These are phyloP conservation scores for Euplagia quadripunctaria DNA, from an alignment of 2,888 invertebrate genomes.

Conservation along the genomic window DNA sequence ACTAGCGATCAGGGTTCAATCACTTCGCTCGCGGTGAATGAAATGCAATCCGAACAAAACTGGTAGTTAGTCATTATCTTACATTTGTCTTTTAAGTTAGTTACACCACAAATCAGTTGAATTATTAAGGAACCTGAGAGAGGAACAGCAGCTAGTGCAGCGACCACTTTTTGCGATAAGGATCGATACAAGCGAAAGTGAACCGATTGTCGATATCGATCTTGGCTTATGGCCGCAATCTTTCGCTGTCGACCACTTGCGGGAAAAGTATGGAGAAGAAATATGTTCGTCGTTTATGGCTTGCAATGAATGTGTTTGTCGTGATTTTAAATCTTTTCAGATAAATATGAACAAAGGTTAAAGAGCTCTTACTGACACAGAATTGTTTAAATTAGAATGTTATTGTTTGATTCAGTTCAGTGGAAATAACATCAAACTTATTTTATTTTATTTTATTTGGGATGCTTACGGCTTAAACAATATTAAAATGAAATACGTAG, in stretches of 20 bases:
- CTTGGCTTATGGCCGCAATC: conserved; percentile 60
- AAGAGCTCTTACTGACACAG: not conserved
- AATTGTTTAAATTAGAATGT: not conserved
- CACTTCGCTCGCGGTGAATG: conserved; percentile 80
- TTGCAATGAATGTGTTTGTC: conserved; percentile 15
- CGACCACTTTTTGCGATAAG: conserved; percentile 74
- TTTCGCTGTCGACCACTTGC: conserved; percentile 48
- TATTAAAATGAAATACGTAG: too few relatives aligned
- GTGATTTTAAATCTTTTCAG: conserved; percentile 13
- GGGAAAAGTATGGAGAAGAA: conserved; percentile 43
- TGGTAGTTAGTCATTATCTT: conserved; percentile 47
- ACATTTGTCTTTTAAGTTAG: conserved; percentile 44
- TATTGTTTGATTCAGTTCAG: not conserved
- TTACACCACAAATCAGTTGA: conserved; percentile 19
- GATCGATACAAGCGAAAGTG: conserved; percentile 77
- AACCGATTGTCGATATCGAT: conserved; percentile 73
- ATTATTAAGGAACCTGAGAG: conserved; percentile 60
- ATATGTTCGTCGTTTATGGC: conserved; percentile 26
- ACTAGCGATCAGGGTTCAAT: conserved; percentile 77
- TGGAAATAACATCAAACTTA: not conserved
- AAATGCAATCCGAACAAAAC: conserved; percentile 68
- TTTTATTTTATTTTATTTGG: too few relatives aligned
- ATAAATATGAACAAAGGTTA: not conserved
- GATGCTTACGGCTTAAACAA: too few relatives aligned
- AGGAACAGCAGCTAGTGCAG: conserved; percentile 51